A percentile compares a stretch with the other conserved stretches of the same genome.
These are phyloP conservation scores for Lasiurus borealis DNA, from an alignment of 2,113 vertebrate species.

Conservation along the genomic window DNA sequence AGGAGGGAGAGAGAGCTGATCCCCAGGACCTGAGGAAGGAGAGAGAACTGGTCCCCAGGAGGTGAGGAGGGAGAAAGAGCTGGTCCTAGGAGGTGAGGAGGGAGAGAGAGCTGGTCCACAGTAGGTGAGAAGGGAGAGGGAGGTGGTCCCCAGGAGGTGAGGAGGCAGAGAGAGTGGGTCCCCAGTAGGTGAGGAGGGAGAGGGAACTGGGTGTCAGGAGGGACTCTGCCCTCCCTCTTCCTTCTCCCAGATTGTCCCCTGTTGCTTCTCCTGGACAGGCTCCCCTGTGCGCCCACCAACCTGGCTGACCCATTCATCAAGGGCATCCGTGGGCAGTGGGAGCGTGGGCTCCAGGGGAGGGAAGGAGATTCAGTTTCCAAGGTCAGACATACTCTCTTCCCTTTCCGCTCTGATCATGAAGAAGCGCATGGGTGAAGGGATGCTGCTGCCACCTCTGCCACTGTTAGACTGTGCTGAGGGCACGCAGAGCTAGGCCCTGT, in stretches of 20 bases:
- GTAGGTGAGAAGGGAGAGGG: no score
- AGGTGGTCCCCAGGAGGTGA: no score
- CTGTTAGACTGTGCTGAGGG: neutral
- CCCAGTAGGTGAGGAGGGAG: neutral
- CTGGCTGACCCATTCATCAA: neutral
- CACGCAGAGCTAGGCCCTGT: neutral
- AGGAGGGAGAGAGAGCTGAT: no score
- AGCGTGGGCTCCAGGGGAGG: fast-evolving
- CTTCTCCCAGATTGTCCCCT: neutral
- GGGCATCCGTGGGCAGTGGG: neutral
- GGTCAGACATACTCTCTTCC: neutral
- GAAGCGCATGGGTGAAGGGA: neutral
- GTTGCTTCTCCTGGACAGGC: neutral
- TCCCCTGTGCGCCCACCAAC: fast-evolving
- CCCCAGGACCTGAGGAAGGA: neutral
- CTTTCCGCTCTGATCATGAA: neutral
- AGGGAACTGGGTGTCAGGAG: no score
- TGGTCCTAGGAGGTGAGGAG: neutral
- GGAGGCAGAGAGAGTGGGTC: no score
- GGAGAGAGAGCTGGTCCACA: no score
- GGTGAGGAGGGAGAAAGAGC: no score
- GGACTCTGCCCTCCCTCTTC: fast-evolving
- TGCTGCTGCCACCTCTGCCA: fast-evolving
- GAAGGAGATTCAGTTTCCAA: neutral
- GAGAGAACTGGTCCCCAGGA: neutral